Conservation (phyloP, 2,113 vertebrate genomes). For the Trichechus manatus region DNA sequence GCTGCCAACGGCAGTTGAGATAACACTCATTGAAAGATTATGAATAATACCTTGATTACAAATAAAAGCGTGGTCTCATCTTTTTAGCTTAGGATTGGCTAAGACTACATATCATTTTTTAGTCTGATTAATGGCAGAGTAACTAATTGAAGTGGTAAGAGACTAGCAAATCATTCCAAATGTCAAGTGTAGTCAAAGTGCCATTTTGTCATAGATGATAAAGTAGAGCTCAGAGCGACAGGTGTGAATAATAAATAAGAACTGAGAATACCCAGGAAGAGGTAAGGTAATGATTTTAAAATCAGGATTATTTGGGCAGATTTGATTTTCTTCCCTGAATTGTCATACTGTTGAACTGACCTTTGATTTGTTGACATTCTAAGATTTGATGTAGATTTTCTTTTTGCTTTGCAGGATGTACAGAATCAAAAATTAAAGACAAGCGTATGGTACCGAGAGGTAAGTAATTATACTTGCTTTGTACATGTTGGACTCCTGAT, state of each 20-base stretch:
- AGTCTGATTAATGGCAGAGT: conserved; percentile 82
- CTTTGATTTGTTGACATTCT: conserved; percentile 58
- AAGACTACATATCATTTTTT: conserved; percentile 58
- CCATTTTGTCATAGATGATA: conserved; percentile 75
- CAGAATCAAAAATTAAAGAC: conserved; percentile 93
- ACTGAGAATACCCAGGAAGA: neutral
- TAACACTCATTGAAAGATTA: conserved; percentile 61
- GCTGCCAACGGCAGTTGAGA: neutral
- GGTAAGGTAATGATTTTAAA: neutral
- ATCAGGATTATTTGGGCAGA: conserved; percentile 4
- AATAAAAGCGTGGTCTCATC: conserved; percentile 29
- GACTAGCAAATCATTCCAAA: conserved; percentile 79
- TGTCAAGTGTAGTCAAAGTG: conserved; percentile 65
- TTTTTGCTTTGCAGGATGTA: conserved; percentile 88
- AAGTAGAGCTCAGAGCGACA: conserved; percentile 27
- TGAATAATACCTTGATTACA: conserved; percentile 75
- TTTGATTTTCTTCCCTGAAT: conserved; percentile 45
- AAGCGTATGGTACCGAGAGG: conserved; percentile 93
- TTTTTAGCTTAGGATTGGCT: conserved; percentile 68
- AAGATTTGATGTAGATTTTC: conserved; percentile 49
- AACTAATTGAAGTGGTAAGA: conserved; percentile 82
- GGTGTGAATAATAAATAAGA: conserved; percentile 50
- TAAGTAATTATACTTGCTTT: conserved; percentile 75
- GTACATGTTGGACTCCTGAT: conserved; percentile 28
- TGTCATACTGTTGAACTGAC: neutral